phyloP scores from a whole-genome alignment of 1,140 invertebrate genomes.

The Magallana ariakensis region DNA sequence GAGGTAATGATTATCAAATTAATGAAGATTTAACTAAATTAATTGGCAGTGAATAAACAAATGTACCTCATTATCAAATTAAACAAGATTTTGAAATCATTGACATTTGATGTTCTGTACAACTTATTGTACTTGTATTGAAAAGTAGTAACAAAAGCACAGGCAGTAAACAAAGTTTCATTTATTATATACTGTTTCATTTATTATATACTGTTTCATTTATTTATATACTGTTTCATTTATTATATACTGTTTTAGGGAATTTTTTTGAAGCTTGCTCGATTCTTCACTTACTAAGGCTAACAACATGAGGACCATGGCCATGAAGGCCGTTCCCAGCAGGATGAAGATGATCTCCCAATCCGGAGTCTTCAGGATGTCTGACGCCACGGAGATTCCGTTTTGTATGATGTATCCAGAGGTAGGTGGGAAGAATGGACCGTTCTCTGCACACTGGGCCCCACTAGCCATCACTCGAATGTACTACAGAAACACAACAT shows the following conservation, averaged over 20 bases:
- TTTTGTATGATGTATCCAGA: conserved; percentile 69
- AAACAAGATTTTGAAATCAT: no score
- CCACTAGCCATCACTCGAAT: conserved; percentile 73
- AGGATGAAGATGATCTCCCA: conserved; percentile 76
- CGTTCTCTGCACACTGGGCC: conserved; percentile 71
- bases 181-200: background rate
- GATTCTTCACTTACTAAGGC: conserved; percentile 67
- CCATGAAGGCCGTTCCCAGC: conserved; percentile 69
- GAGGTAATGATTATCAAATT: no score
- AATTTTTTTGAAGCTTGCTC: background rate
- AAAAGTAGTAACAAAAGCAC: no score
- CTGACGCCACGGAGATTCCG: conserved; percentile 70
- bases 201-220: background rate
- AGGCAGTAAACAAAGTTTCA: background rate
- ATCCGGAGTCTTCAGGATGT: conserved; percentile 76
- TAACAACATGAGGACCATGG: conserved; percentile 73
- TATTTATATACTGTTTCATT: background rate
- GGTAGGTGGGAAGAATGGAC: conserved; percentile 77
- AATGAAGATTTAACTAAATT: no score
- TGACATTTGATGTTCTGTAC: no score
- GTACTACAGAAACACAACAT: conserved; percentile 67
- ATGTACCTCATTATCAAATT: no score
- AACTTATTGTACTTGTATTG: no score
- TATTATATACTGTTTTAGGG: background rate
- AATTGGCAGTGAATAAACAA: no score